Evolutionary conservation across 2,888 invertebrate species (phyloP).

Genomic region (Dorcus parallelipipedus): DNA sequence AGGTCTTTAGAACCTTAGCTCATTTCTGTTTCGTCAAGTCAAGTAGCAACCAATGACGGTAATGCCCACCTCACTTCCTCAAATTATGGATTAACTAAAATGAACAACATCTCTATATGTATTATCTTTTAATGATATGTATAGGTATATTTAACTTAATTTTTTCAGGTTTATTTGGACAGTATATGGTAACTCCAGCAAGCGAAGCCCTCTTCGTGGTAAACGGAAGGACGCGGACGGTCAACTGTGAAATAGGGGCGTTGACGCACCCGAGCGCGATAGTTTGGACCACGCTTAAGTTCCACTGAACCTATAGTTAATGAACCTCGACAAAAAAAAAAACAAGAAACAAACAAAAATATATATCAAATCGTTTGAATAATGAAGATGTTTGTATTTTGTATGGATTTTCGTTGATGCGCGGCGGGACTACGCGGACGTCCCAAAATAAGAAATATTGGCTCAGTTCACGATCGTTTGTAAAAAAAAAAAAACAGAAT

Average conservation of each 20-base stretch:
- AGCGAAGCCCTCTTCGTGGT: slow-evolving; percentile 68
- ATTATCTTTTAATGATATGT: too few relatives aligned
- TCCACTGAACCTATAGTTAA: slow-evolving; percentile 46
- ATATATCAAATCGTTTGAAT: not conserved
- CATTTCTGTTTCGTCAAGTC: too few relatives aligned
- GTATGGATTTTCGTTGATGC: slow-evolving; percentile 7
- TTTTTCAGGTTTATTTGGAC: slow-evolving; percentile 60
- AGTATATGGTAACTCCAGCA: slow-evolving; percentile 70
- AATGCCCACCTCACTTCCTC: too few relatives aligned
- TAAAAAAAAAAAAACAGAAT: too few relatives aligned
- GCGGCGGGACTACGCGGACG: not conserved
- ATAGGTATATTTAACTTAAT: not conserved
- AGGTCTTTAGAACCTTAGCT: too few relatives aligned
- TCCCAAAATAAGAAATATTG: not conserved
- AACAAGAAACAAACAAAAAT: not conserved
- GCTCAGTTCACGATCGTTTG: too few relatives aligned
- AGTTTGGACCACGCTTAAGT: slow-evolving; percentile 63
- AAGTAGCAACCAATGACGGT: too few relatives aligned
- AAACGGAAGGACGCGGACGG: slow-evolving; percentile 66
- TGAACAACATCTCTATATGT: too few relatives aligned
- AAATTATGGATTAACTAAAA: too few relatives aligned
- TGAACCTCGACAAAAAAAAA: not conserved
- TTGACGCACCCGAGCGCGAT: slow-evolving; percentile 62
- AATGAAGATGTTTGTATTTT: slow-evolving; percentile 1
- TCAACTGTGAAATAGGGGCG: slow-evolving; percentile 72